These are phyloP conservation scores for Ectemnius cavifrons DNA, from an alignment of 2,888 invertebrate genomes.

Conservation along the genomic window DNA sequence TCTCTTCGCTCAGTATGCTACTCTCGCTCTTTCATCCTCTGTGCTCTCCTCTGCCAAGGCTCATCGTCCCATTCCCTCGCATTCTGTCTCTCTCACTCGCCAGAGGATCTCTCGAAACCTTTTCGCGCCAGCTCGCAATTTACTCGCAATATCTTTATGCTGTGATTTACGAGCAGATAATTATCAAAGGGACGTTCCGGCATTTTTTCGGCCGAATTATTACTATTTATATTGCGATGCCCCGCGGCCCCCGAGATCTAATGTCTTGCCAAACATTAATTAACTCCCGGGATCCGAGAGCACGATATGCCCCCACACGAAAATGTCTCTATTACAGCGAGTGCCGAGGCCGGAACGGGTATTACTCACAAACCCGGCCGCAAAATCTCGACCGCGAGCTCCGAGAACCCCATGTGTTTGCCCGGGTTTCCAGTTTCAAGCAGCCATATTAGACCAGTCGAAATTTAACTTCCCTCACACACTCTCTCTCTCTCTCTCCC, in stretches of 20 bases:
- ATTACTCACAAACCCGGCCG: not conserved
- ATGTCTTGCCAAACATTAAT: constrained; percentile 67
- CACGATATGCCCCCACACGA: constrained; percentile 59
- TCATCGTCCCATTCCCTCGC: constrained; percentile 1
- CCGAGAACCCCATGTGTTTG: not conserved
- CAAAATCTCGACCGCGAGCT: not conserved
- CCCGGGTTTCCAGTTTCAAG: not conserved
- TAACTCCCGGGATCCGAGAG: constrained; percentile 60
- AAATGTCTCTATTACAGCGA: constrained; percentile 75
- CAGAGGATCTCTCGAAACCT: constrained; percentile 44
- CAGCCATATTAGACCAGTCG: not conserved
- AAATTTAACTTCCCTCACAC: no score
- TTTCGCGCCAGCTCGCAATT: constrained; percentile 71
- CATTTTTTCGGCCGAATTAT: constrained; percentile 75
- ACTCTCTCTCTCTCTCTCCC: no score
- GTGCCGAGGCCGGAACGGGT: constrained; percentile 31
- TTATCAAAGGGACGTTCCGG: constrained; percentile 77
- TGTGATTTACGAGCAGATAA: constrained; percentile 77
- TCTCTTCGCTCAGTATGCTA: constrained; percentile 7
- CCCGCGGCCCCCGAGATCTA: constrained; percentile 60
- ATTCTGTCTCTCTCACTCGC: constrained; percentile 27
- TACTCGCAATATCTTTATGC: constrained; percentile 78
- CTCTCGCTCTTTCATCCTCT: no score
- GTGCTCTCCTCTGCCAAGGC: no score
- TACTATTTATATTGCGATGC: constrained; percentile 75